These are phyloP conservation scores for Poliocrania exsul DNA, from an alignment of 2,797 vertebrate species.

Conservation along the genomic window DNA sequence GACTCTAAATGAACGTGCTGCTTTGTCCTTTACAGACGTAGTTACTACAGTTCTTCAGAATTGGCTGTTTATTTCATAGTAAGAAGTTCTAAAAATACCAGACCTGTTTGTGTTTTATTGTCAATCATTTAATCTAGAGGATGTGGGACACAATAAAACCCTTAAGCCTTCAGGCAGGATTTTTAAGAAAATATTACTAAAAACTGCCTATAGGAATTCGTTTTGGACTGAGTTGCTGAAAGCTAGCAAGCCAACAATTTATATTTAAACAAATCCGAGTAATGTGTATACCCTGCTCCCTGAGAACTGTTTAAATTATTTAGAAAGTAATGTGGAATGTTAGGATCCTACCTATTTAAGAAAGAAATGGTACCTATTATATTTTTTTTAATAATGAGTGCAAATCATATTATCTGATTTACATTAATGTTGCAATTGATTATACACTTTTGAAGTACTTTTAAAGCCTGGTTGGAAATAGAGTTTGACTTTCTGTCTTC, in stretches of 20 bases:
- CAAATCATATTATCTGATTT: not conserved
- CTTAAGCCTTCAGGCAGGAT: not conserved
- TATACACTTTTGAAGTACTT: not conserved
- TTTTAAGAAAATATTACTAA: constrained; percentile 45
- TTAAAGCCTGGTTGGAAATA: not conserved
- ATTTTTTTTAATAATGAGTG: not conserved
- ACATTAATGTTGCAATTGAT: not conserved
- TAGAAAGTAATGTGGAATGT: not conserved
- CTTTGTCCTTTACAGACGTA: constrained; percentile 4
- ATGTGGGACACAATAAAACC: not conserved
- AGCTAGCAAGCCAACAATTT: not conserved
- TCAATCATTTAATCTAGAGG: constrained; percentile 22
- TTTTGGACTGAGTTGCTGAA: constrained; percentile 4
- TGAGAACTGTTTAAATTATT: not conserved
- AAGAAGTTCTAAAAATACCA: constrained; percentile 59
- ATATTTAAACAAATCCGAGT: not conserved
- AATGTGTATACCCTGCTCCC: not conserved
- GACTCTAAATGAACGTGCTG: constrained; percentile 5
- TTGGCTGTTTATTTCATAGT: constrained; percentile 33
- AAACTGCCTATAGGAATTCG: constrained; percentile 16
- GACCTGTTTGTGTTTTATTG: constrained; percentile 46
- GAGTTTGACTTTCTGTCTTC: not conserved
- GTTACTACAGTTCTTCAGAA: not conserved
- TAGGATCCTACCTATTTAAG: not conserved
- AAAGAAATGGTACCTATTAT: not conserved